These are phyloP conservation scores for Protonibea diacanthus DNA, from an alignment of 2,797 vertebrate species.

Conservation along the genomic window DNA sequence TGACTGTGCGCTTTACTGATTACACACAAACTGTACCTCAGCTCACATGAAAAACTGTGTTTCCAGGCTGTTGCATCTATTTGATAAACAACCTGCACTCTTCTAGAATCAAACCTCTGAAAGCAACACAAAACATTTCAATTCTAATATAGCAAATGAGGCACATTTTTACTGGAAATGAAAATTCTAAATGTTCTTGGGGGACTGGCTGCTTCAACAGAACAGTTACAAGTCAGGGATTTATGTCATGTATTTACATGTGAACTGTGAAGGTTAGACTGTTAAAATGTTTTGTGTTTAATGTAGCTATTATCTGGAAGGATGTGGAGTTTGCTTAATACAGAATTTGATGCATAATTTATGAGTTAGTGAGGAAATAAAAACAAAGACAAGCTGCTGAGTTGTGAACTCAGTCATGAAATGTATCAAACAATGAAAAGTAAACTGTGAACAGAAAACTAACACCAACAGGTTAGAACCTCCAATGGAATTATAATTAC, in stretches of 20 bases:
- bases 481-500: constrained; percentile 10
- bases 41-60: background rate
- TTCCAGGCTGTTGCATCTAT: constrained; percentile 17
- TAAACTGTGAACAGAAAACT: background rate
- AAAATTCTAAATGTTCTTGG: background rate
- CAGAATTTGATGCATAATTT: constrained; percentile 15
- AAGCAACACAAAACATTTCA: background rate
- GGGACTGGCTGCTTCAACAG: background rate
- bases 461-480: constrained; percentile 3
- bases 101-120: background rate
- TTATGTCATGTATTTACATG: constrained; percentile 3
- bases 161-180: background rate
- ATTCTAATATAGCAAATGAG: background rate
- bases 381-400: constrained; percentile 16
- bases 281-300: background rate
- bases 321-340: background rate
- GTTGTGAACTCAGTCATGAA: background rate
- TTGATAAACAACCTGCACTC: constrained; percentile 10
- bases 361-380: constrained; percentile 12
- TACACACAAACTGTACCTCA: constrained; percentile 9
- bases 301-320: constrained; percentile 13
- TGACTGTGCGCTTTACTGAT: constrained; percentile 15
- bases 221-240: constrained; percentile 6
- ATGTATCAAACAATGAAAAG: background rate
- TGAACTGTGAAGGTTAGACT: constrained; percentile 6